Percentiles rank a stretch among this genome's conserved stretches.
Conservation (phyloP, 1,140 invertebrate species). For the Trichomalopsis sarcophagae region DNA sequence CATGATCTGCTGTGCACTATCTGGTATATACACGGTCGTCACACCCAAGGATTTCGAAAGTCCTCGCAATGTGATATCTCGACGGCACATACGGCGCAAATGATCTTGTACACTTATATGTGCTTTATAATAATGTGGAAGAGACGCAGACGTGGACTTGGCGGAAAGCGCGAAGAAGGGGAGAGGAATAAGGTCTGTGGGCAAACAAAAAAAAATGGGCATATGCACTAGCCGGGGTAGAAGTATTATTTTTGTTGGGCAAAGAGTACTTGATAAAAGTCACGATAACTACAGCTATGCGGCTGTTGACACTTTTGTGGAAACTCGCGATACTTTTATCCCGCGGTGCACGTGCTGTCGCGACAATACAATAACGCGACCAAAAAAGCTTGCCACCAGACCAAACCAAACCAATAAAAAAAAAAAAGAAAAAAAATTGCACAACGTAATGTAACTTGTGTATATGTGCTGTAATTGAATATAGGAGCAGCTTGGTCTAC, state of each 20-base stretch:
- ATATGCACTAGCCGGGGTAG: constrained; percentile 26
- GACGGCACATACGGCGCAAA: neutral
- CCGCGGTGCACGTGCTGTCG: constrained; percentile 7
- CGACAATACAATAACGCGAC: neutral
- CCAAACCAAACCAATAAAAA: neutral
- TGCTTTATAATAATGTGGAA: constrained; percentile 15
- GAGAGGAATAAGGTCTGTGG: neutral
- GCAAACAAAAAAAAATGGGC: neutral
- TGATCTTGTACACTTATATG: neutral
- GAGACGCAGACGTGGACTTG: constrained; percentile 10
- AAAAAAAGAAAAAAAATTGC: constrained; percentile 25
- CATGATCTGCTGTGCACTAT: neutral
- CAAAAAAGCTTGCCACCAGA: neutral
- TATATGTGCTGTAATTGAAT: constrained; percentile 44
- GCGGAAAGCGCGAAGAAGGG: constrained; percentile 43
- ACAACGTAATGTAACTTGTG: constrained; percentile 48
- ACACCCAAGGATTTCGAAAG: constrained; percentile 26
- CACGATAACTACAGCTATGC: neutral
- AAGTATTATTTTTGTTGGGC: constrained; percentile 29
- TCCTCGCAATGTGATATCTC: constrained; percentile 9
- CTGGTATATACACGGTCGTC: neutral
- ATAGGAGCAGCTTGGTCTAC: constrained; percentile 50
- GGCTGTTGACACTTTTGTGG: too few relatives aligned
- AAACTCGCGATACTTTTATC: constrained; percentile 47
- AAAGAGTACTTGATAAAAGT: neutral